Percentiles rank a stretch among this genome's conserved stretches.
Evolutionary conservation across 1,140 invertebrate genomes (phyloP).

Genomic region (Chironomus tepperi): DNA sequence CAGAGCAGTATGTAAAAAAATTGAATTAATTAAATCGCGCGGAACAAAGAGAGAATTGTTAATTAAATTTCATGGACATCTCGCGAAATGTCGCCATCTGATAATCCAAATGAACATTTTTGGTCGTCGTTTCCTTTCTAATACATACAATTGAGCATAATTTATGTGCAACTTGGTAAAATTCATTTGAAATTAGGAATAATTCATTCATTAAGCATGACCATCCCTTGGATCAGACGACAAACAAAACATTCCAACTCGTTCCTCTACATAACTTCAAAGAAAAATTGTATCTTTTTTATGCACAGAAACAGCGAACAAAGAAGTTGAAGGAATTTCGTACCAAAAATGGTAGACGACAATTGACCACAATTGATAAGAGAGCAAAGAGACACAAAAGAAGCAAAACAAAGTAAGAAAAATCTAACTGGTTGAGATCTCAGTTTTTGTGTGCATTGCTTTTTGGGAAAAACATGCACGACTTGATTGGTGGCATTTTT

Average conservation of each 20-base stretch:
- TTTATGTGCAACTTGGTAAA: too few species aligned
- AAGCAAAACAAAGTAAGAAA: not conserved
- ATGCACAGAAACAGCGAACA: not conserved
- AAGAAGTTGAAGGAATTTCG: not conserved
- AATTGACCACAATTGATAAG: constrained; percentile 13
- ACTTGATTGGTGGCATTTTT: constrained; percentile 17
- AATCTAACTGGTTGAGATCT: not conserved
- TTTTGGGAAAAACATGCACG: not conserved
- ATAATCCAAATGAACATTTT: not conserved
- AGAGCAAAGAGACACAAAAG: not conserved
- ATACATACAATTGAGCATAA: too few species aligned
- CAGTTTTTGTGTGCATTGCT: not conserved
- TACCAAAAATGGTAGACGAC: constrained; percentile 11
- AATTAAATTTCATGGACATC: constrained; percentile 14
- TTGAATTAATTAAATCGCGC: constrained; percentile 8
- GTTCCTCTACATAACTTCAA: not conserved
- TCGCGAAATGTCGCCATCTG: not conserved
- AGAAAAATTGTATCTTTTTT: not conserved
- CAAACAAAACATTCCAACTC: not conserved
- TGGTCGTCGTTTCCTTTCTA: too few species aligned
- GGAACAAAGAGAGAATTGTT: not conserved
- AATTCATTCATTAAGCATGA: not conserved
- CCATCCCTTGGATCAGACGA: not conserved
- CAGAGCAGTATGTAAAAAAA: not conserved
- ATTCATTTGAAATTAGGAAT: too few species aligned